These are phyloP conservation scores for Zaprionus capensis DNA, from an alignment of 1,140 invertebrate species.

Conservation along the genomic window DNA sequence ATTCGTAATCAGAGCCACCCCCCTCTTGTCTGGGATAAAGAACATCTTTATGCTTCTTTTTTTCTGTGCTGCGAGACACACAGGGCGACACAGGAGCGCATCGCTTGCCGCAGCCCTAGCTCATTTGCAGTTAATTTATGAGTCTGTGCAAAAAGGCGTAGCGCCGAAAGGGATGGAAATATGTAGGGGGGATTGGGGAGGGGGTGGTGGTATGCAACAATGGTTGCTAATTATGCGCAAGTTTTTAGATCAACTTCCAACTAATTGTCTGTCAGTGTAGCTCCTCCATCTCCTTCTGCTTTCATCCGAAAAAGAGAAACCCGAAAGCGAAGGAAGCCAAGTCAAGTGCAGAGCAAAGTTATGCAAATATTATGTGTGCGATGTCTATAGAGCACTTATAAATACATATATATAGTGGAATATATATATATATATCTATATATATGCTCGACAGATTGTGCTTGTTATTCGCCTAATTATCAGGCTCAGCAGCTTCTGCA, in stretches of 20 bases:
- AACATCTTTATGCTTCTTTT: conserved; percentile 1
- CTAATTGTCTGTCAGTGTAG: conserved; percentile 51
- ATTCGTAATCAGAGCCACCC: conserved; percentile 21
- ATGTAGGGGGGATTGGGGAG: no score
- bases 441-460: conserved; percentile 29
- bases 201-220: conserved; percentile 50
- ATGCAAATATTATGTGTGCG: conserved; percentile 45
- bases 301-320: conserved; percentile 1
- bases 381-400: not conserved
- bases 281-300: not conserved
- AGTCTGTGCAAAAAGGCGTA: conserved; percentile 24
- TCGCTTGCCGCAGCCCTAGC: conserved; percentile 27
- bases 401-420: not conserved
- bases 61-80: not conserved
- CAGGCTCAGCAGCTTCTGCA: not conserved
- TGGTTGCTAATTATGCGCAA: conserved; percentile 69
- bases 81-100: conserved; percentile 2
- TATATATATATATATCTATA: conserved; percentile 4
- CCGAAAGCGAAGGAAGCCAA: conserved; percentile 7
- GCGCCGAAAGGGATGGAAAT: not conserved
- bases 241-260: conserved; percentile 70
- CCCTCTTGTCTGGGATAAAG: not conserved
- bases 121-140: conserved; percentile 74
- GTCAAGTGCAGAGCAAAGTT: conserved; percentile 40
- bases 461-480: conserved; percentile 53